Percentiles rank a stretch among this genome's conserved stretches.
Evolutionary conservation across 2,888 invertebrate species (phyloP).

Genomic region (Dioctria linearis): DNA sequence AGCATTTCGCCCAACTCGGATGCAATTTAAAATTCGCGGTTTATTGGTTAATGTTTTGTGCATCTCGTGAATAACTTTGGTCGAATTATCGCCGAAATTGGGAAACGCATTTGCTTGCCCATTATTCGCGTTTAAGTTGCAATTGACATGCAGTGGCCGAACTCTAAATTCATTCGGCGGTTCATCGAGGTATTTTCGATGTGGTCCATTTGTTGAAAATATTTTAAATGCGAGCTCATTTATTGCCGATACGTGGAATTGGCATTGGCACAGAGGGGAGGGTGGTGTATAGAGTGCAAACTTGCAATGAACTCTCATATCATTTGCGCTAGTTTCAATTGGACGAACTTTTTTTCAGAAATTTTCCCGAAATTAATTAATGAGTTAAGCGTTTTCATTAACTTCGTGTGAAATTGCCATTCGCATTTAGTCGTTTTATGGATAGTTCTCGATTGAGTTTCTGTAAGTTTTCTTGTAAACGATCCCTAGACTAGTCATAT

Average conservation of each 20-base stretch:
- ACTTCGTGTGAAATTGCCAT: too few species aligned
- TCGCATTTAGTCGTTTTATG: too few species aligned
- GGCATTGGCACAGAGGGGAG: not conserved
- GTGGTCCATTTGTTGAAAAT: constrained; percentile 32
- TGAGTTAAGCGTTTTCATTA: too few species aligned
- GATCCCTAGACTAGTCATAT: too few species aligned
- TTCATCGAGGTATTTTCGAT: constrained; percentile 33
- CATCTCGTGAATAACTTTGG: constrained; percentile 61
- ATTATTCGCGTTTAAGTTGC: constrained; percentile 32
- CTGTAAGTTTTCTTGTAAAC: too few species aligned
- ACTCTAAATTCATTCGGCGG: constrained; percentile 35
- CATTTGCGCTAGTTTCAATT: too few species aligned
- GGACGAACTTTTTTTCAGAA: too few species aligned
- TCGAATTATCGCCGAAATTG: constrained; percentile 59
- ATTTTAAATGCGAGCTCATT: constrained; percentile 37
- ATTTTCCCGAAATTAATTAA: too few species aligned
- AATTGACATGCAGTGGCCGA: constrained; percentile 46
- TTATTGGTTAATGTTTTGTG: constrained; percentile 62
- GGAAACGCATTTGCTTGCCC: not conserved
- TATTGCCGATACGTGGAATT: not conserved
- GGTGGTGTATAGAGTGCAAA: too few species aligned
- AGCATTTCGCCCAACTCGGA: not conserved
- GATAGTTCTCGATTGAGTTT: too few species aligned
- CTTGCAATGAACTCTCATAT: too few species aligned
- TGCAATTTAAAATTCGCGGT: constrained; percentile 58